Evolutionary conservation across 2,113 vertebrate genomes (phyloP).

Genomic region (Entelurus aequoreus): DNA sequence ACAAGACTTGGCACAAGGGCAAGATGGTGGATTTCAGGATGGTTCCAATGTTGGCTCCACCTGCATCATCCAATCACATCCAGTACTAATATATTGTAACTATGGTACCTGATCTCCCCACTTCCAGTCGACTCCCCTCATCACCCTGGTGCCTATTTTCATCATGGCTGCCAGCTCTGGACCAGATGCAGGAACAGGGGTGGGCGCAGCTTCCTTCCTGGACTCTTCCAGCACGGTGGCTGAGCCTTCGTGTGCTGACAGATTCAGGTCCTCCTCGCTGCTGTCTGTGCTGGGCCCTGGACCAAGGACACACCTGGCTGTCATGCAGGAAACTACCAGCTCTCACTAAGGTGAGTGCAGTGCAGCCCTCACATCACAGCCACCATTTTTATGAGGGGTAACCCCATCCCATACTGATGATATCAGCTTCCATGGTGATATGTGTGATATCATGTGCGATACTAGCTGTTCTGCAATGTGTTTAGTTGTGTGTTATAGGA

Average conservation of each 20-base stretch:
- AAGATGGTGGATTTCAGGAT: too few species aligned
- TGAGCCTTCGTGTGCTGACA: conserved; percentile 80
- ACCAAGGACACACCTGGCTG: not conserved
- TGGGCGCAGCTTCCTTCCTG: conserved; percentile 82
- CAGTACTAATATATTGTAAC: not conserved
- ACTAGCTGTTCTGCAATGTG: too few species aligned
- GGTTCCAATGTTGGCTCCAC: not conserved
- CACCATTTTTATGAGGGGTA: too few species aligned
- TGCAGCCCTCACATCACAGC: too few species aligned
- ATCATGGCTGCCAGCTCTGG: conserved; percentile 97
- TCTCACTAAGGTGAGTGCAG: too few species aligned
- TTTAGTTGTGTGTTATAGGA: too few species aligned
- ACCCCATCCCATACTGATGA: too few species aligned
- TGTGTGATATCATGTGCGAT: too few species aligned
- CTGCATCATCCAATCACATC: not conserved
- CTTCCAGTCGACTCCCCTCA: conserved; percentile 97
- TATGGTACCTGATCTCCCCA: conserved; percentile 92
- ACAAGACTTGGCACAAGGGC: too few species aligned
- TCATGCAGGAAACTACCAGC: not conserved
- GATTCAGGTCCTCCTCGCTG: conserved; percentile 80
- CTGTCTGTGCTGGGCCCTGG: conserved; percentile 89
- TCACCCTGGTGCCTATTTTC: conserved; percentile 97
- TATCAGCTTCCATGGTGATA: too few species aligned
- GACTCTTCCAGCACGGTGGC: conserved; percentile 95
- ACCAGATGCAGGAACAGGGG: conserved; percentile 88